Evolutionary conservation across 2,113 vertebrate genomes (phyloP).

Genomic region (Melozone crissalis): DNA sequence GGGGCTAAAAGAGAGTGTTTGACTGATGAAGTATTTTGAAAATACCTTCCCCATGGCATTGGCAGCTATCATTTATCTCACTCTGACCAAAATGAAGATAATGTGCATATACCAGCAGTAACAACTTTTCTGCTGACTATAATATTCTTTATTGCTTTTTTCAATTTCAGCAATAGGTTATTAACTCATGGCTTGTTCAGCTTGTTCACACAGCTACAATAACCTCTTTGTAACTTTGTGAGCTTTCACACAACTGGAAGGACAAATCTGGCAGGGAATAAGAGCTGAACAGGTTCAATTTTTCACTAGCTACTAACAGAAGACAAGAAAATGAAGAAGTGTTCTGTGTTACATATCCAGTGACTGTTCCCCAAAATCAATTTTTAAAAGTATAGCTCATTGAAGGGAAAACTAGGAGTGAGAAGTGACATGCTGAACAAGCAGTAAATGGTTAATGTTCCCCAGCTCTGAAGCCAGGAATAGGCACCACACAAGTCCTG

Average conservation of each 20-base stretch:
- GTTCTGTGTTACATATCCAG: rapidly evolving
- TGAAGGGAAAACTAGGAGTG: background rate
- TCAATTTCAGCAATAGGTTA: background rate
- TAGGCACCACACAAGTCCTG: background rate
- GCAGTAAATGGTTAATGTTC: background rate
- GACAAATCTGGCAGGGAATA: background rate
- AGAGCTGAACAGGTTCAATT: background rate
- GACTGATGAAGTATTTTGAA: background rate
- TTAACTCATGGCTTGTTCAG: background rate
- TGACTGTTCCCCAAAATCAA: background rate
- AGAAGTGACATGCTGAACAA: background rate
- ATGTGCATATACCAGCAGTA: background rate
- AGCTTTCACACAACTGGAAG: background rate
- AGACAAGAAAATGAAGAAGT: background rate
- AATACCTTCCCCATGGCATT: background rate
- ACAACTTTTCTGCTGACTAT: background rate
- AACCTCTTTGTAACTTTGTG: background rate
- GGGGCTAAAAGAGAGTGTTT: background rate
- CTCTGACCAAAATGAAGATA: background rate
- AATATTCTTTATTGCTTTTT: background rate
- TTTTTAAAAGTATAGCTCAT: background rate
- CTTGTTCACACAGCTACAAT: background rate
- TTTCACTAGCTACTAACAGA: background rate
- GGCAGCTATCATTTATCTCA: background rate
- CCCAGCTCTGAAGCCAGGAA: background rate